Percentiles rank a stretch among this genome's conserved stretches.
Conservation (phyloP, 2,797 vertebrate species). For the Tarsius wallacei region DNA sequence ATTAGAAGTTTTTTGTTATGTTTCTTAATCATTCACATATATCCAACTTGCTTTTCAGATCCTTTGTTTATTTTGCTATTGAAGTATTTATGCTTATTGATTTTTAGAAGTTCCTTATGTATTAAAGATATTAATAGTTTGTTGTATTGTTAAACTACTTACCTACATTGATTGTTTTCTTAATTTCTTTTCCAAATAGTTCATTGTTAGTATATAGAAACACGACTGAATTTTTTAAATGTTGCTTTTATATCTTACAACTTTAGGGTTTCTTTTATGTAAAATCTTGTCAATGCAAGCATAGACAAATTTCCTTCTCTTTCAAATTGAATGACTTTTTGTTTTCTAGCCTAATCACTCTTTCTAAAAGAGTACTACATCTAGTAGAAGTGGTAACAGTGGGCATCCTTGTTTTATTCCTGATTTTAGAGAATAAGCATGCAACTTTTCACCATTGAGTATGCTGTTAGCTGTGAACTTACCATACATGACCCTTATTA, state of each 20-base stretch:
- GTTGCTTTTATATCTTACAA: not conserved
- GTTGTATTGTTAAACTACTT: not conserved
- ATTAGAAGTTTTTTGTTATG: not conserved
- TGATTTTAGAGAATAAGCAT: not conserved
- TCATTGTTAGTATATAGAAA: not conserved
- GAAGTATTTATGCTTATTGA: not conserved
- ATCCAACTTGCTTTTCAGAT: slow-evolving; percentile 14
- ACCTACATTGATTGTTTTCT: not conserved
- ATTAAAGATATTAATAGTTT: not conserved
- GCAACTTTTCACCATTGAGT: not conserved
- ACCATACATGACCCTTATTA: not conserved
- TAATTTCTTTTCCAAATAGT: not conserved
- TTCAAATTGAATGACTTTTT: not conserved
- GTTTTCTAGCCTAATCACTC: not conserved
- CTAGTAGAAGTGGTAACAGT: not conserved
- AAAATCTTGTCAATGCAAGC: not conserved
- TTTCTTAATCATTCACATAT: slow-evolving; percentile 6
- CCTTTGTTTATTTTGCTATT: not conserved
- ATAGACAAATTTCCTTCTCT: not conserved
- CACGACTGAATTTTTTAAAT: not conserved
- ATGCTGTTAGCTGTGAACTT: not conserved
- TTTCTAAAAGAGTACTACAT: not conserved
- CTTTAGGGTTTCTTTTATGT: not conserved
- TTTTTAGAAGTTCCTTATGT: not conserved
- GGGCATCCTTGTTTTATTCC: not conserved